Conservation (phyloP, 2,888 invertebrate species). For the Brenthis daphne region DNA sequence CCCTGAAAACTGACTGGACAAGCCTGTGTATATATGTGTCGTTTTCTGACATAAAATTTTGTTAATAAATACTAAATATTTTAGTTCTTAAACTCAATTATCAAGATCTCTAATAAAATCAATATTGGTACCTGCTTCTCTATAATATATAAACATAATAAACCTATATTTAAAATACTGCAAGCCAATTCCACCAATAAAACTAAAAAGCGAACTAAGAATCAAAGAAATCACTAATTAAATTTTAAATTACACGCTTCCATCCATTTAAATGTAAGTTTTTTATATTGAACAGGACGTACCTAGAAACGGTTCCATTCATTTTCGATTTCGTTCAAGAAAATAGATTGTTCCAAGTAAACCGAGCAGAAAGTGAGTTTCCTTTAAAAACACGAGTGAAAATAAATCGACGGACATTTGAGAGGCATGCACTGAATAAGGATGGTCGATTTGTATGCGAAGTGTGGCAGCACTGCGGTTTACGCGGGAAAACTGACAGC, state of each 20-base stretch:
- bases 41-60: no score
- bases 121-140: no score
- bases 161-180: no score
- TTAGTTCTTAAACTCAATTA: no score
- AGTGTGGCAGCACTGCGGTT: constrained; percentile 40
- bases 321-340: constrained; percentile 44
- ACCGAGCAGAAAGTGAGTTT: constrained; percentile 69
- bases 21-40: no score
- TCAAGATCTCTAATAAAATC: no score
- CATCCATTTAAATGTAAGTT: neutral
- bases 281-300: constrained; percentile 12
- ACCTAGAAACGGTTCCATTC: constrained; percentile 13
- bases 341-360: constrained; percentile 50
- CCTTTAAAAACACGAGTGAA: constrained; percentile 63
- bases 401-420: constrained; percentile 60
- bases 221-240: neutral
- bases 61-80: no score
- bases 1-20: no score
- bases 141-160: no score
- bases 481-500: constrained; percentile 47
- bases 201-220: no score
- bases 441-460: constrained; percentile 49
- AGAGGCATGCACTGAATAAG: constrained; percentile 52
- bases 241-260: neutral
- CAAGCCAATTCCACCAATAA: no score